Evolutionary conservation across 2,888 invertebrate species (phyloP), one percentile per base, ranked within the genome.

Genomic region (Hyposoter dolosus): DNA sequence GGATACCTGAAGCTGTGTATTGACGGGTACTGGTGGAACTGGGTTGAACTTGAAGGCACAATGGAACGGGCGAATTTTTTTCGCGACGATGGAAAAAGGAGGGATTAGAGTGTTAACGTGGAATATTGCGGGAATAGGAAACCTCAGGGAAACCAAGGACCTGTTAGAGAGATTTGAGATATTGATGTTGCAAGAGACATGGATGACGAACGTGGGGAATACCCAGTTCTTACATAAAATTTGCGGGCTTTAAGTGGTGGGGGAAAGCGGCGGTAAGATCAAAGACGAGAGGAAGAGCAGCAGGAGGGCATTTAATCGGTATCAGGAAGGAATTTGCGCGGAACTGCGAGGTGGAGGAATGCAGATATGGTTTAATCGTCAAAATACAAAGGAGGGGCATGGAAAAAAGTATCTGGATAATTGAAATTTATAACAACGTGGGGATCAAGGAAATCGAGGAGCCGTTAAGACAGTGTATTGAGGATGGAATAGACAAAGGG

Each of bases 91-190:
- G 7, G 43, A 43, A 10, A 12, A 66, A 19, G 40, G 12, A 40
- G 66, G 10, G 40, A 32, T 45, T 2, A 76, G 35, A 65, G 7
- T 50, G 35, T 12, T 50, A 12, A n/a, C 65, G 23, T 76, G 65
- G 76, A 66, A 66, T 65, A n/a, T 66, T 35, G 50, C 76, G 7
- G 76, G 76, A 6, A 76, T 76, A 17, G 65, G 45, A 17, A 65
- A 50, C 19, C 47, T 76, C 6, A 35, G 76, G 35, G 50, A 66
- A 17, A 50, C 65, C n/a, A 50, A 50, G 35, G 76, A 65, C 1
- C 45, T 75, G 23, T 2, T 47, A 47, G 63, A 75, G n/a, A 23
- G 63, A 50, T 47, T 50, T 3, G 50, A 76, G 9, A 65, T 63
- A 12, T 1, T 76, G n/a, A 65, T 65, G 28, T 32, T 76, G 28